These are phyloP conservation scores for Chloropsis hardwickii DNA, from an alignment of 2,113 vertebrate genomes.

Conservation along the genomic window DNA sequence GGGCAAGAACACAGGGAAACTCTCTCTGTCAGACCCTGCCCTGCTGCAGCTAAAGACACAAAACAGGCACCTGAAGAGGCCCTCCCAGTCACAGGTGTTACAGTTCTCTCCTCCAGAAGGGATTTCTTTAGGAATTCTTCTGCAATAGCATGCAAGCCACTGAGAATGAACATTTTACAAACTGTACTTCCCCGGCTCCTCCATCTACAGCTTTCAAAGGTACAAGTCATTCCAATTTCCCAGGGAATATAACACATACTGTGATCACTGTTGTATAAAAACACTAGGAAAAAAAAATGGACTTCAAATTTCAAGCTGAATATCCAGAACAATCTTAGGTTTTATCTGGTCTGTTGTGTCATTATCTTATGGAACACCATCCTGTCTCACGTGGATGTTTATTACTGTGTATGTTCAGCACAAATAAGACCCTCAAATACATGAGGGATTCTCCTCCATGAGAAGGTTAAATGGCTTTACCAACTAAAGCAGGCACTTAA, in stretches of 20 bases:
- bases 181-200: not conserved
- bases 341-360: not conserved
- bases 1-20: not conserved
- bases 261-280: not conserved
- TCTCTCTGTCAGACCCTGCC: not conserved
- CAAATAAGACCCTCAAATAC: not conserved
- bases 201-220: not conserved
- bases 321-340: not conserved
- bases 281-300: not conserved
- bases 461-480: not conserved
- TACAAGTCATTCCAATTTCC: not conserved
- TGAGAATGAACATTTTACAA: not conserved
- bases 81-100: too few species aligned
- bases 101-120: not conserved
- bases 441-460: rapidly evolving
- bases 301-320: not conserved
- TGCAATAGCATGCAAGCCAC: not conserved
- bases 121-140: not conserved
- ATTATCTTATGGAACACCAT: not conserved
- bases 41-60: not conserved
- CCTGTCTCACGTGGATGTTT: not conserved
- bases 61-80: not conserved
- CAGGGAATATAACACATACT: not conserved
- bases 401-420: not conserved
- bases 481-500: not conserved